Base-by-base conservation (phyloP, 1,140 invertebrate species). In the Mactra quadrangularis region DNA sequence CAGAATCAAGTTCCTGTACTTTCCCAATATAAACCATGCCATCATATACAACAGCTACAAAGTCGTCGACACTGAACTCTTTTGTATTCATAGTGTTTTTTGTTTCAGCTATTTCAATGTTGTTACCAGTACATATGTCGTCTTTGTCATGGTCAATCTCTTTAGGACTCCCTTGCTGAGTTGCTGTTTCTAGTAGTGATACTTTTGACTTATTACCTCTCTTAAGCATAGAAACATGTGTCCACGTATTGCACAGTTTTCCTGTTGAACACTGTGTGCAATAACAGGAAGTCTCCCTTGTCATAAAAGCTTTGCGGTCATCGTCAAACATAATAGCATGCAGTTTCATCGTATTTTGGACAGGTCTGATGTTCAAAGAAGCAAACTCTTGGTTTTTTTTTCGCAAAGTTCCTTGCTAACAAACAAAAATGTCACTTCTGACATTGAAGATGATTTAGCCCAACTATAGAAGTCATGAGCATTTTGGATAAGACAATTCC, bases 401-500 rank as follows among this genome's bases (percentile, higher is more conserved):
- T n/a, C n/a, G n/a, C n/a, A n/a, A n/a, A n/a, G n/a, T n/a, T n/a
- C n/a, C n/a, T n/a, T n/a, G n/a, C n/a, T 55, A 1, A 84, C 64
- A 72, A 62, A 84, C 15, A 71, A 0, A 45, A 84, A 84, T 55
- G 15, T 53, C 1, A 84, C 75, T 3, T 29, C 33, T 53, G 1
- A 0, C 45, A 71, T 41, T 3, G 62, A n/a, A 25, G 3, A 53
- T 7, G 6, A 33, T 0, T 31, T 4, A 19, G 74, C 41, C 83
- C 77, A 85, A 31, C 7, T n/a, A 50, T 52, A 82, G 38, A 82
- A 85, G 15, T 74, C 68, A 3, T 31, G 0, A 13, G 78, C 78
- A 70, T 82, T 38, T 38, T 85, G 83, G 25, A 85, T 82, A 19
- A 70, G 6, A 17, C 35, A 41, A 22, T n/a, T n/a, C n/a, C n/a